Evolutionary conservation across 2,797 vertebrate species (phyloP).

Genomic region (Taenioides sp.): DNA sequence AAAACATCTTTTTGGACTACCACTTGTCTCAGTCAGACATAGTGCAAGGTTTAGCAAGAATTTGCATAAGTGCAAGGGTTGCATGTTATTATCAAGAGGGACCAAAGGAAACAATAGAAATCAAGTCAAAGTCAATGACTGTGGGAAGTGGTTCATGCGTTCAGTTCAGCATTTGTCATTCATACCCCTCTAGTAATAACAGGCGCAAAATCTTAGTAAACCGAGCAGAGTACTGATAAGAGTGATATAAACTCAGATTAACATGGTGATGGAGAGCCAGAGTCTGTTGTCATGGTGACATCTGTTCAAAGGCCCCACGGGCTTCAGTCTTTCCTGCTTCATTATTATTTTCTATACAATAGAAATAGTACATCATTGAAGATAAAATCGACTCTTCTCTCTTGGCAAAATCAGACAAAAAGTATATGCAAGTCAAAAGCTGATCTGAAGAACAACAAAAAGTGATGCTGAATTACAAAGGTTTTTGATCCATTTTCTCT

Average conservation of each 20-base stretch:
- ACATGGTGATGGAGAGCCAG: constrained; percentile 69
- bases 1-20: constrained; percentile 50
- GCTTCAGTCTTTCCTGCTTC: constrained; percentile 70
- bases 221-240: constrained; percentile 71
- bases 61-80: constrained; percentile 72
- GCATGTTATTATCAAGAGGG: constrained; percentile 75
- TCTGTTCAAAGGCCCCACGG: constrained; percentile 68
- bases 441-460: constrained; percentile 60
- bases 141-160: constrained; percentile 66
- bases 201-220: constrained; percentile 78
- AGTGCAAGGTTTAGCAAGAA: constrained; percentile 75
- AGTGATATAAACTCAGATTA: constrained; percentile 74
- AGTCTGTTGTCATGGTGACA: constrained; percentile 79
- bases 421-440: constrained; percentile 70
- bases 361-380: constrained; percentile 79
- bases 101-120: constrained; percentile 54
- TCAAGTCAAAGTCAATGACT: constrained; percentile 48
- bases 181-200: constrained; percentile 75
- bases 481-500: constrained; percentile 55
- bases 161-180: constrained; percentile 68
- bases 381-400: constrained; percentile 72
- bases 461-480: constrained; percentile 56
- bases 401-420: constrained; percentile 67
- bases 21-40: constrained; percentile 56
- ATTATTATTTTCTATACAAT: constrained; percentile 82